A percentile compares a stretch with the other conserved stretches of the same genome.
Conservation (phyloP, 2,888 invertebrate species). For the Eupithecia dodoneata region DNA sequence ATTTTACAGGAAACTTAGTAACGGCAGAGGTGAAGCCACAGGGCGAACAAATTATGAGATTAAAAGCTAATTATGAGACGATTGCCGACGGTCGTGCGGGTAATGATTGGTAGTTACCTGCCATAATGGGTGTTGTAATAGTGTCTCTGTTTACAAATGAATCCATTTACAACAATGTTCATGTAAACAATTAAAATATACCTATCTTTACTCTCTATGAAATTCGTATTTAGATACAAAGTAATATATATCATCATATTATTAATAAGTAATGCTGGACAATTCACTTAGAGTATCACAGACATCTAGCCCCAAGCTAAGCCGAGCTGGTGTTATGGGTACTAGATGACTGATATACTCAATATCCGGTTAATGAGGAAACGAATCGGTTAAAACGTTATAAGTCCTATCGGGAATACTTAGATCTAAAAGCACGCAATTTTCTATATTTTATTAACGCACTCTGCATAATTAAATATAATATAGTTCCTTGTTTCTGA, state of each 20-base stretch:
- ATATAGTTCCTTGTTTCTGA: no score
- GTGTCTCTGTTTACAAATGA: background rate
- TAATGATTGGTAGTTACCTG: background rate
- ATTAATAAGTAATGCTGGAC: no score
- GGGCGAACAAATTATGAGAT: background rate
- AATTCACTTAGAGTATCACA: no score
- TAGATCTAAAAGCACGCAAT: background rate
- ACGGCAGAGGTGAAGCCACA: background rate
- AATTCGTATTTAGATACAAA: no score
- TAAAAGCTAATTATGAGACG: background rate
- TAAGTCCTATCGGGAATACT: background rate
- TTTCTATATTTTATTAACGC: background rate
- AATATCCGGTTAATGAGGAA: background rate
- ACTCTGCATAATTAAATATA: background rate
- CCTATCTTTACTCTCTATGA: no score
- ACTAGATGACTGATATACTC: no score
- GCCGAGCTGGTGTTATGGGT: no score
- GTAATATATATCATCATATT: no score
- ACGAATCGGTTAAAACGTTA: background rate
- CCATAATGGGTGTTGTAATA: background rate
- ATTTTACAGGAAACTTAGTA: background rate
- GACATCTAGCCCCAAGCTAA: no score
- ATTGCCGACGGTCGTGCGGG: background rate
- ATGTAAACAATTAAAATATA: background rate
- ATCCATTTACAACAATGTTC: background rate